These are phyloP conservation scores for Frankliniella fusca DNA, from an alignment of 2,888 invertebrate species.

Conservation along the genomic window DNA sequence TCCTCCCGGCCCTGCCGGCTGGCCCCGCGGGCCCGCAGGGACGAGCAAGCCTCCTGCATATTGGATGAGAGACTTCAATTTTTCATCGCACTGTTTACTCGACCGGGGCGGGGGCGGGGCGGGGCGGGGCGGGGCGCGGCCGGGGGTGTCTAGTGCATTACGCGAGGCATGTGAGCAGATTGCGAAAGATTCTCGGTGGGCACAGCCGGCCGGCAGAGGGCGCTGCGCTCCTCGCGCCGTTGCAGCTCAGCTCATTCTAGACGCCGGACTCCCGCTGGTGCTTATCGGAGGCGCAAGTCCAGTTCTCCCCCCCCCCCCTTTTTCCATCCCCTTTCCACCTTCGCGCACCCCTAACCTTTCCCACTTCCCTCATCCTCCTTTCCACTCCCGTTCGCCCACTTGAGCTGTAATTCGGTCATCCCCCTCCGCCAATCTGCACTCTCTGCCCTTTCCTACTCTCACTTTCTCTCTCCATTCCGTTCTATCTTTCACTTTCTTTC, in stretches of 20 bases:
- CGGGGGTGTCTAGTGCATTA: too few species aligned
- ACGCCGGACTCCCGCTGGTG: too few species aligned
- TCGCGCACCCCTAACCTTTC: not conserved
- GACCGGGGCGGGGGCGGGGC: not conserved
- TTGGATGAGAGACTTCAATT: slow-evolving; percentile 10
- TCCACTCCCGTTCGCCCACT: not conserved
- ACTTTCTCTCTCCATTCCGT: not conserved
- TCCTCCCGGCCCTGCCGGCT: not conserved
- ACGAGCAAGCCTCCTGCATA: not conserved
- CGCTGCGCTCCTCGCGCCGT: too few species aligned
- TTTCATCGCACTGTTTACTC: slow-evolving; percentile 18
- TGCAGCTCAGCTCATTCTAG: too few species aligned
- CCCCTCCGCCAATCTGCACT: not conserved
- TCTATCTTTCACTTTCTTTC: not conserved
- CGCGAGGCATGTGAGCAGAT: too few species aligned
- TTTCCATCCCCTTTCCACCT: too few species aligned
- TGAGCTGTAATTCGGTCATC: not conserved
- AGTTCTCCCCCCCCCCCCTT: too few species aligned
- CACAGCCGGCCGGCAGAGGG: too few species aligned
- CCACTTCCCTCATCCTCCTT: not conserved
- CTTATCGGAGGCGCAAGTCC: too few species aligned
- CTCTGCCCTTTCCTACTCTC: not conserved
- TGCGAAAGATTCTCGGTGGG: too few species aligned
- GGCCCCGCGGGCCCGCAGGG: not conserved
- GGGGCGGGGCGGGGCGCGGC: too few species aligned